phyloP scores from a whole-genome alignment of 92 coral and sea anemone species.

The Epizoanthus illoricatus region DNA sequence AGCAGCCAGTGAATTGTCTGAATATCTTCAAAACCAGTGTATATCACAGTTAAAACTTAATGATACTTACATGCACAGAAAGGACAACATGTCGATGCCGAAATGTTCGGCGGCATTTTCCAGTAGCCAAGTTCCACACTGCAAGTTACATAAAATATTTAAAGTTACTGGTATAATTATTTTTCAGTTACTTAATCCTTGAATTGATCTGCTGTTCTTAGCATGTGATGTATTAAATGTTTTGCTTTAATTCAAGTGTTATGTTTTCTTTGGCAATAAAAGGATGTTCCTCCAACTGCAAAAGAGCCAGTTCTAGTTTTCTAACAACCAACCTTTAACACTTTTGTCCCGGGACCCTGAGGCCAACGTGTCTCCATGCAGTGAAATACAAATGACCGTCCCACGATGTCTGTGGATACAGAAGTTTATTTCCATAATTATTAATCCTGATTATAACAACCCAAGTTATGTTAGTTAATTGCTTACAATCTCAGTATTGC shows the following conservation, averaged over 20 bases:
- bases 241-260: background rate
- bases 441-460: no score
- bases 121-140: constrained; percentile 95
- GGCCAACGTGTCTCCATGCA: constrained; percentile 85
- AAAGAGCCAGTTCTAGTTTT: background rate
- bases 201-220: background rate
- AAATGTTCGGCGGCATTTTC: constrained; percentile 93
- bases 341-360: constrained; percentile 97
- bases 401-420: constrained; percentile 74
- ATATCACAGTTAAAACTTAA: background rate
- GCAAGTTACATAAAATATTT: background rate
- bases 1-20: no score
- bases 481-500: no score
- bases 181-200: background rate
- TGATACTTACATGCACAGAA: constrained; percentile 74
- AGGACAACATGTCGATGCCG: constrained; percentile 95
- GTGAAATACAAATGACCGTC: constrained; percentile 85
- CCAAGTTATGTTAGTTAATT: no score
- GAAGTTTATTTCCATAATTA: background rate
- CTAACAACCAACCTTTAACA: constrained; percentile 69
- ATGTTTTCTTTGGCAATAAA: background rate
- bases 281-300: background rate
- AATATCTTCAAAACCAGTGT: no score
- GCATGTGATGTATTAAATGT: no score
- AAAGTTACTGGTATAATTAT: no score